Percentiles rank a stretch among this genome's conserved stretches.
phyloP scores from a whole-genome alignment of 2,888 invertebrate species.

The Pyrrhopygopsis socrates region DNA sequence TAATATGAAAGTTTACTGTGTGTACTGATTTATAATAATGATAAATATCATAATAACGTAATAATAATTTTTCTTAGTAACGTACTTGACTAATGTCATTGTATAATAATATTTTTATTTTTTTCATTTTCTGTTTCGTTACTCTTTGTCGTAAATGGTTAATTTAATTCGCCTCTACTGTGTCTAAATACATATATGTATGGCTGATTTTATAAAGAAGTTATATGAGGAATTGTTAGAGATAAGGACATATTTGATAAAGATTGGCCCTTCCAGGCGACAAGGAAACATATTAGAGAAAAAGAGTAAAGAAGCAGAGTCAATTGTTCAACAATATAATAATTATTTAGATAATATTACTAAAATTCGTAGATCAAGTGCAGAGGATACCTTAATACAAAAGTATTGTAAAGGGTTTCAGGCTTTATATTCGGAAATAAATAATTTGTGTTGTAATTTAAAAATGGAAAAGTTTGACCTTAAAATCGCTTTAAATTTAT shows the following conservation, averaged over 20 bases:
- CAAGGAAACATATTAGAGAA: slow-evolving; percentile 1
- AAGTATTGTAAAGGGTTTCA: background rate
- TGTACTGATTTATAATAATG: background rate
- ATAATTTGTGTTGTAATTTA: background rate
- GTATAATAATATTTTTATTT: background rate
- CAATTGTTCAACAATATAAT: slow-evolving; percentile 6
- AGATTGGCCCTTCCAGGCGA: slow-evolving; percentile 2
- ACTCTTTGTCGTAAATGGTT: background rate
- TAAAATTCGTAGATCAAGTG: background rate
- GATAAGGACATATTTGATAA: slow-evolving; percentile 6
- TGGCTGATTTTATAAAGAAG: slow-evolving; percentile 4
- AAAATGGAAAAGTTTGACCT: slow-evolving; percentile 1
- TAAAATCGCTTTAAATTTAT: slow-evolving; percentile 1
- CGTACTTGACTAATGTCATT: background rate
- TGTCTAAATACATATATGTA: slow-evolving; percentile 6
- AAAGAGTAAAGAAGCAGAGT: background rate
- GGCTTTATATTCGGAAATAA: background rate
- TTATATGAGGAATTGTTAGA: slow-evolving; percentile 6
- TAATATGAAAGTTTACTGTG: background rate
- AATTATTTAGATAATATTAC: slow-evolving; percentile 1
- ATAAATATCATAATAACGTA: background rate
- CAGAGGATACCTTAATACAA: background rate
- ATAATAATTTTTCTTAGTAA: background rate
- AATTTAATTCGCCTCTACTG: background rate
- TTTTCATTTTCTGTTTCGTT: background rate